These are phyloP conservation scores for Deilephila elpenor DNA, from an alignment of 2,888 invertebrate species.

Conservation along the genomic window DNA sequence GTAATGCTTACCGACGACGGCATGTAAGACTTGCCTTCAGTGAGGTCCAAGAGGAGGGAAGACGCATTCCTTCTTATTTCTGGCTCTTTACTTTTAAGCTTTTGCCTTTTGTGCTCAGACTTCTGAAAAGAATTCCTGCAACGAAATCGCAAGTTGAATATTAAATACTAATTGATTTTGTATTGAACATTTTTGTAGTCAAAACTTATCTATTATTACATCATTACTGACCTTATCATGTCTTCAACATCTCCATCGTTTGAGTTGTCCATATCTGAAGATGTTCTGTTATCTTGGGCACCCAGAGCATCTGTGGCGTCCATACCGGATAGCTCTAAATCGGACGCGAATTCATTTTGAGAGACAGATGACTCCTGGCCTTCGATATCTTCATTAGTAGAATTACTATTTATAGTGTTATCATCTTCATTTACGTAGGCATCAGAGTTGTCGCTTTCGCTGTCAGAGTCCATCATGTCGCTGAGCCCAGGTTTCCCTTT, in stretches of 20 bases:
- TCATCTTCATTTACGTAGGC: conserved; percentile 77
- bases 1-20: conserved; percentile 83
- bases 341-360: conserved; percentile 85
- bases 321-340: conserved; percentile 86
- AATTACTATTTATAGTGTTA: conserved; percentile 76
- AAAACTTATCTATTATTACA: neutral
- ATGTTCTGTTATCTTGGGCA: conserved; percentile 70
- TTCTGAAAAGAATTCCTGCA: conserved; percentile 84
- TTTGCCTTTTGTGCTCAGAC: conserved; percentile 85
- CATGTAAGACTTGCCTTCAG: conserved; percentile 82
- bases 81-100: conserved; percentile 84
- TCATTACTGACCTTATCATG: conserved; percentile 75
- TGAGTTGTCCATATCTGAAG: conserved; percentile 86
- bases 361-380: conserved; percentile 76
- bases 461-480: conserved; percentile 87
- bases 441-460: conserved; percentile 79
- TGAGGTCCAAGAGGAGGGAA: conserved; percentile 81
- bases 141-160: conserved; percentile 22
- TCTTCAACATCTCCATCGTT: conserved; percentile 87
- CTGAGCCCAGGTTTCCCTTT: conserved; percentile 85
- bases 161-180: conserved; percentile 30
- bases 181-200: neutral
- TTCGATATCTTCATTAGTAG: conserved; percentile 74
- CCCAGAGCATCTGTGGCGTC: conserved; percentile 85
- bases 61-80: conserved; percentile 76